Base-by-base conservation (phyloP, 2,797 vertebrate genomes). In the Chaetophractus vellerosus region DNA sequence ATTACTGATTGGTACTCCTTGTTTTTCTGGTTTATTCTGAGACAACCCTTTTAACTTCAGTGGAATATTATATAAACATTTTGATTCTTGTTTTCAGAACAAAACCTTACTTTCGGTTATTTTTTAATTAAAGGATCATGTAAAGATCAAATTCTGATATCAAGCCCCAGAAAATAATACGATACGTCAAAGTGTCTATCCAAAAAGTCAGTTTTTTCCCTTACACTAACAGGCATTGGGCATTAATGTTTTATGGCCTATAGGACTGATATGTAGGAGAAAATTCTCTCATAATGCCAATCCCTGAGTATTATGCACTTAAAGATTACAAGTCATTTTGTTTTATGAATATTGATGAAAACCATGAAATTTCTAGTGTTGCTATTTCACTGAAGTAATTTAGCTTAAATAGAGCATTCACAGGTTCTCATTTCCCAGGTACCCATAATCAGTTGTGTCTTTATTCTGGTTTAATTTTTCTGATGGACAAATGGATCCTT, bases 21-120 rank as follows among this genome's bases (percentile, higher is more conserved):
- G 11, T 85, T 91, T 96, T 95, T 93, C 75, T 94, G 2, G 0
- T 71, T 92, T 93, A 78, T 96, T 82, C 71, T 78, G 80, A 91
- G 24, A 80, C 12, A 88, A 45, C 48, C 24, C n/a, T 94, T 91
- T 66, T 91, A 91, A 61, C 69, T 79, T 78, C 81, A 2, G 0
- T 88, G 31, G 28, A 81, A 26, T 82, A 59, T 57, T 57, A 48
- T 86, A 71, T 95, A 28, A 94, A 95, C 45, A 38, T 66, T 97
- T 93, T 95, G 68, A 61, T 84, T 74, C 16, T 85, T 52, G 92
- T 93, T 93, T 95, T 84, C 96, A 57, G 72, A 81, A 90, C 63
- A 88, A 79, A 75, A 93, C 19, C 8, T 24, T 91, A 57, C 33
- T 82, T 63, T 93, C 50, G 89, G 21, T 95, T 76, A 84, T 94